Percentiles rank a stretch among this genome's conserved stretches.
phyloP scores from a whole-genome alignment of 2,113 vertebrate genomes.

The Lates calcarifer region DNA sequence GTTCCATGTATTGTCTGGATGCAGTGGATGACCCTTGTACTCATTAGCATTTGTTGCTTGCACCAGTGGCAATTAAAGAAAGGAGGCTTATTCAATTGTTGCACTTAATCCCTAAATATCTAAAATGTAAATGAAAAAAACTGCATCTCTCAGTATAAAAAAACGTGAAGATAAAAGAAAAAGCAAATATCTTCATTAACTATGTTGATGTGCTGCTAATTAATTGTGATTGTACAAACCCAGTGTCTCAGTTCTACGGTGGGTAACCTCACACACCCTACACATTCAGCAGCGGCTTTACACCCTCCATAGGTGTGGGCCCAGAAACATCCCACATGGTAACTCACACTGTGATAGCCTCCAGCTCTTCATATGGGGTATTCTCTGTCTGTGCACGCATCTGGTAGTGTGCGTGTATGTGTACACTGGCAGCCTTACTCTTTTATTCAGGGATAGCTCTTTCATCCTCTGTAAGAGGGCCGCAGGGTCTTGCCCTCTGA shows the following conservation, averaged over 20 bases:
- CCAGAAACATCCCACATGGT: constrained; percentile 82
- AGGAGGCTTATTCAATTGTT: constrained; percentile 15
- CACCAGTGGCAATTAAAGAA: constrained; percentile 36
- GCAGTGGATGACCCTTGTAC: constrained; percentile 39
- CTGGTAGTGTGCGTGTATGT: constrained; percentile 72
- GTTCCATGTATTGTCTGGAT: constrained; percentile 48
- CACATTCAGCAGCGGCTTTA: constrained; percentile 77
- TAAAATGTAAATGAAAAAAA: constrained; percentile 20
- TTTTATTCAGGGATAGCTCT: constrained; percentile 87
- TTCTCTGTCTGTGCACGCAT: constrained; percentile 57
- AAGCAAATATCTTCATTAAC: not conserved
- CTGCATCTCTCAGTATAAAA: not conserved
- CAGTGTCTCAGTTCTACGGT: constrained; percentile 25
- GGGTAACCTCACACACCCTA: constrained; percentile 69
- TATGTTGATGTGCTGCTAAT: constrained; percentile 2
- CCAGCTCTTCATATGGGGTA: constrained; percentile 88
- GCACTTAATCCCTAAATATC: constrained; percentile 22
- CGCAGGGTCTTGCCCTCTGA: constrained; percentile 78
- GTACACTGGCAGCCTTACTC: constrained; percentile 88
- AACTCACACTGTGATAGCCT: constrained; percentile 87
- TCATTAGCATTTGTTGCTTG: constrained; percentile 47
- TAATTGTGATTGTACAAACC: constrained; percentile 19
- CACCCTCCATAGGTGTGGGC: constrained; percentile 79
- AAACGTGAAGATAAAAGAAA: not conserved
- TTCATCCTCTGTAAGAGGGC: constrained; percentile 84